These are phyloP conservation scores for Bradynema listronoti DNA, from an alignment of 1,140 invertebrate genomes.

Conservation along the genomic window DNA sequence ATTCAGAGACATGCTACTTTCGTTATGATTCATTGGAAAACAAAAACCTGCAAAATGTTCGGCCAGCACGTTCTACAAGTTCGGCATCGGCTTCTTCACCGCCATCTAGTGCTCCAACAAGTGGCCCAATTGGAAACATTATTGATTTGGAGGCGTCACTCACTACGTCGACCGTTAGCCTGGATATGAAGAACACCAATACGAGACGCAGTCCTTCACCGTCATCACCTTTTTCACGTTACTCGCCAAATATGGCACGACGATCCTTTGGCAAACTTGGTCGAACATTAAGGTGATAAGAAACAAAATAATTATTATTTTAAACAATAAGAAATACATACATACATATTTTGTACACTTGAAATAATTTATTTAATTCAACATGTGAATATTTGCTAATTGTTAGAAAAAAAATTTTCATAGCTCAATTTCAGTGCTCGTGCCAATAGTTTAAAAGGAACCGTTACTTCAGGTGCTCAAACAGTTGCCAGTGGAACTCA, in stretches of 20 bases:
- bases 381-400: too few relatives aligned
- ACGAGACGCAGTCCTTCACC: conserved; percentile 18
- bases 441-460: conserved; percentile 49
- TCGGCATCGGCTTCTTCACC: conserved; percentile 6
- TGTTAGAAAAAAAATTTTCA: conserved; percentile 10
- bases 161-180: conserved; percentile 4
- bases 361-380: too few relatives aligned
- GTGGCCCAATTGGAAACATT: not conserved
- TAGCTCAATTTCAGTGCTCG: conserved; percentile 41
- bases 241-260: conserved; percentile 50
- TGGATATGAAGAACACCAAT: conserved; percentile 14
- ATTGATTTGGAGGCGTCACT: not conserved
- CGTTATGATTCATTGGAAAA: conserved; percentile 1
- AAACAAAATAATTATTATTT: not conserved
- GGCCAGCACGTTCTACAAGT: not conserved
- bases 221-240: conserved; percentile 40
- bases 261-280: conserved; percentile 53
- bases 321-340: too few relatives aligned
- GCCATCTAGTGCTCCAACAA: conserved; percentile 5
- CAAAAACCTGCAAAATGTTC: conserved; percentile 9
- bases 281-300: conserved; percentile 46
- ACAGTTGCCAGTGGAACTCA: conserved; percentile 54
- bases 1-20: not conserved
- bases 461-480: conserved; percentile 44
- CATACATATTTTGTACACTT: too few relatives aligned